Base-by-base conservation (phyloP, 2,113 vertebrate genomes). In the Galemys pyrenaicus region DNA sequence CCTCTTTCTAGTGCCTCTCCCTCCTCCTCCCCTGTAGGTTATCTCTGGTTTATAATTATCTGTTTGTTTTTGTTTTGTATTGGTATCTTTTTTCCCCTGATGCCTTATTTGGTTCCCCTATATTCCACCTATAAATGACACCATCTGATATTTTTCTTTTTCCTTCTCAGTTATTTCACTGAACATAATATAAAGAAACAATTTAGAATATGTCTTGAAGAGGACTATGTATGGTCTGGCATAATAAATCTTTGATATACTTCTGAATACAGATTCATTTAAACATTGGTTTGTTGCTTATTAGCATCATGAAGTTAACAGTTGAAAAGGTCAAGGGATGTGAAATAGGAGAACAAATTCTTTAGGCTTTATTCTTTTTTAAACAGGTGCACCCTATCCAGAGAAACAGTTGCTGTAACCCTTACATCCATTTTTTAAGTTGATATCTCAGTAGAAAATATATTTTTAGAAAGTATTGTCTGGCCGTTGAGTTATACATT, bases 331-430 rank as follows among this genome's bases (percentile, higher is more conserved):
- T 94, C 89, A 95, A 94, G 70, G 56, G 82, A 70, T 49, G 9
- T 96, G 96, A 97, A 97, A 97, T 39, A 90, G 90, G 97, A 97
- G 97, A 95, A 74, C n/a, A 73, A 87, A 92, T 91, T 96, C 94
- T 90, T 94, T 13, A 89, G 74, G 51, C 44, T 74, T 85, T 90
- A 95, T 96, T 64, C 49, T 60, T 84, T 87, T 89, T 62, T 54
- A 95, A 92, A 96, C 16, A 54, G 94, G 87, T 70, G 82, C 83
- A 81, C 22, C 44, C 83, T 75, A 79, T 94, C 73, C 81, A 77
- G 75, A 89, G 77, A 96, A 94, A 96, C 96, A 97, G 95, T 97
- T 97, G 94, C 37, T 83, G 85, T 89, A 89, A 82, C 54, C 32
- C 56, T 84, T 93, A 82, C 49, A 62, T 58, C 26, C 74, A 60